Base-by-base conservation (phyloP, 2,113 vertebrate species). In the Microcebus ravelobensis region DNA sequence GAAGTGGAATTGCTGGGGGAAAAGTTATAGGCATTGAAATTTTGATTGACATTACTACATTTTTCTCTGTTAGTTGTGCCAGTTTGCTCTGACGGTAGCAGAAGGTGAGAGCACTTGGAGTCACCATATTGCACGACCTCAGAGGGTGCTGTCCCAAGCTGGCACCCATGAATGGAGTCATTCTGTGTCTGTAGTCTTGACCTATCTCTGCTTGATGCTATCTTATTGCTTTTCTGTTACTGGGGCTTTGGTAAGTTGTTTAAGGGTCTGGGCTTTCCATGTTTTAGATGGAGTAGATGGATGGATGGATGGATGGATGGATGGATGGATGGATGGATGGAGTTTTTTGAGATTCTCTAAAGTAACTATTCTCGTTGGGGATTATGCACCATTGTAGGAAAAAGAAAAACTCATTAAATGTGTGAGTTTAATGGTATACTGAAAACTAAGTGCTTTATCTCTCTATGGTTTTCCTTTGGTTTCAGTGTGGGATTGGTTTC, bases 71-170 rank as follows among this genome's bases (percentile, higher is more conserved):
- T 31, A 29, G 21, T 39, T 45, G 23, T 95, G 34, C 67, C 9
- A 4, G 2, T 52, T 88, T 59, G 25, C 7, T 39, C 18, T 90
- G 34, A 34, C 4, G 6, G 5, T 1, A 23, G 20, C n/a, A 29
- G 34, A 29, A 91, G 18, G 63, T 27, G 23, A 77, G 52, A 11
- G 14, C 29, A 8, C 29, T 17, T 9, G 4, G 34, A 25, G 3
- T 20, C 0, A 0, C 20, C 3, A 12, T 5, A 6, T 18, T 63
- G 21, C 3, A 14, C 17, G 71, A 11, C 2, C 17, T 27, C 25
- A 11, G 18, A 15, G 11, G 50, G 25, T 21, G 5, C 50, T 23
- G 0, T 67, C 76, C n/a, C 0, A 0, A 7, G 25, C 12, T 8
- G 18, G 18, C 52, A 21, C 8, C 0, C 65, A 0, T 21, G 39